Evolutionary conservation across 2,888 invertebrate genomes (phyloP).

Genomic region (Morinoia aosen): DNA sequence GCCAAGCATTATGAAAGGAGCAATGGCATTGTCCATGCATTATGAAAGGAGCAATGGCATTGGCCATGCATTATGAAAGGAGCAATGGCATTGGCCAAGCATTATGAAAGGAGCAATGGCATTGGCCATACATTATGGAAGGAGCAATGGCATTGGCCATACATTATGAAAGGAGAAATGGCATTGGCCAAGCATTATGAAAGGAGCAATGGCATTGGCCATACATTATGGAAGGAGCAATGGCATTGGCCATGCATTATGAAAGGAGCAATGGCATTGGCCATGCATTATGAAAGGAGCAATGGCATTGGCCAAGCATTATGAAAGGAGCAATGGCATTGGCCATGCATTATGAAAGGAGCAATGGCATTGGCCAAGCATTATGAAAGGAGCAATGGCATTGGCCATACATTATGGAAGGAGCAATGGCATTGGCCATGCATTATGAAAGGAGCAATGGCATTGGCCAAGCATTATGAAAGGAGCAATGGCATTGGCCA

Average conservation of each 20-base stretch:
- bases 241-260: no score
- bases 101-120: background rate
- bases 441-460: background rate
- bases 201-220: background rate
- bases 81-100: no score
- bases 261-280: no score
- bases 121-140: background rate
- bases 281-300: no score
- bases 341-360: background rate
- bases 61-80: background rate
- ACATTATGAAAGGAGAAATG: no score
- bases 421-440: no score
- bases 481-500: background rate
- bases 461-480: background rate
- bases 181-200: no score
- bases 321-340: background rate
- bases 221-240: background rate
- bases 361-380: background rate
- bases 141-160: background rate
- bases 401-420: no score
- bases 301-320: no score
- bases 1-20: no score
- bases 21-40: no score
- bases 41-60: no score
- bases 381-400: background rate